Conservation (phyloP, 2,888 invertebrate genomes). For the Tetragonisca angustula region DNA sequence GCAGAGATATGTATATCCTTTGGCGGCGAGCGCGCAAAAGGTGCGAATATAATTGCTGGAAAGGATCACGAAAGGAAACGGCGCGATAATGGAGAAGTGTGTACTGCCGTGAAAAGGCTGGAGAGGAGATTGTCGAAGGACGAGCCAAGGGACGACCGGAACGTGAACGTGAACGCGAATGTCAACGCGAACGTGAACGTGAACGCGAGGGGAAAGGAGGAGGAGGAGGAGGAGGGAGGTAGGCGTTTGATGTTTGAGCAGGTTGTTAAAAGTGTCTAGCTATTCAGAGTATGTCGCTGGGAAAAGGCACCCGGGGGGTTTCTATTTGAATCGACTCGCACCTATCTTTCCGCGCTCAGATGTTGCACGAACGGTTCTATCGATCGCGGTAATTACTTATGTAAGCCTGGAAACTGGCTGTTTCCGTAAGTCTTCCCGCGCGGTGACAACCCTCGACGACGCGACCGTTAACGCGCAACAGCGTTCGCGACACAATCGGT, state of each 20-base stretch:
- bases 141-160: conserved; percentile 2
- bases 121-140: conserved; percentile 29
- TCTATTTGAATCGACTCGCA: conserved; percentile 51
- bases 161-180: not conserved
- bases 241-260: conserved; percentile 60
- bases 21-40: conserved; percentile 11
- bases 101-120: conserved; percentile 27
- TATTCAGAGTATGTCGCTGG: conserved; percentile 42
- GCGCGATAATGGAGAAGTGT: conserved; percentile 50
- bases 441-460: not conserved
- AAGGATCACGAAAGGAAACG: conserved; percentile 29
- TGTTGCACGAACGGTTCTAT: conserved; percentile 26
- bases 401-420: conserved; percentile 31
- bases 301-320: conserved; percentile 42
- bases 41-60: conserved; percentile 63
- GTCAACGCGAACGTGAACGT: not conserved
- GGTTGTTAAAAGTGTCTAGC: conserved; percentile 43
- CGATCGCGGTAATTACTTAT: conserved; percentile 56
- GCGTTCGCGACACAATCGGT: conserved; percentile 18
- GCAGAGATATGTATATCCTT: conserved; percentile 19
- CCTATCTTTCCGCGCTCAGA: not conserved
- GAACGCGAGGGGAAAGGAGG: conserved; percentile 1
- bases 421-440: conserved; percentile 14
- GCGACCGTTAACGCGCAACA: conserved; percentile 21
- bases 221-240: conserved; percentile 6